phyloP scores from a whole-genome alignment of 2,113 vertebrate species.

The Paradoxurus hermaphroditus region DNA sequence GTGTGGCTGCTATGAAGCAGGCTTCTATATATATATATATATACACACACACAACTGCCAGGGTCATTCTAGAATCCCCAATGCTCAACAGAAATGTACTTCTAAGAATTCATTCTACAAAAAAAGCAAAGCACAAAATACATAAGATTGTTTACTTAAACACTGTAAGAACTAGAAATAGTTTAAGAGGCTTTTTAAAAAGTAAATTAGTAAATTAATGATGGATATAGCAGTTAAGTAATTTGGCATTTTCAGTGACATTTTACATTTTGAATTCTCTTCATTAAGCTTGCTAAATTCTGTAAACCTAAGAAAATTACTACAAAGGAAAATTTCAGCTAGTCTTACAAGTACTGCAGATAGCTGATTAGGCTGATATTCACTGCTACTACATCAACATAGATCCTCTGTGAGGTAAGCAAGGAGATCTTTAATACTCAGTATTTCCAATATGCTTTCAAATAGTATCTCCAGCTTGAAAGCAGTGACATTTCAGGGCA shows the following conservation, averaged over 20 bases:
- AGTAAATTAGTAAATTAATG: neutral
- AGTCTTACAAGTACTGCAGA: neutral
- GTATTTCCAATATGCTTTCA: neutral
- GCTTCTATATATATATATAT: too few species aligned
- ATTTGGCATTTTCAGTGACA: neutral
- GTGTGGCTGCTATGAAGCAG: neutral
- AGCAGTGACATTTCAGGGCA: neutral
- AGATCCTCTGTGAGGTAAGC: neutral
- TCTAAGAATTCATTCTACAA: constrained; percentile 1
- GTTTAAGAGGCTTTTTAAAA: neutral
- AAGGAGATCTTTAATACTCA: constrained; percentile 11
- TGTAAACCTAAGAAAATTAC: neutral
- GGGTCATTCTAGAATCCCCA: neutral
- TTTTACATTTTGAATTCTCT: neutral
- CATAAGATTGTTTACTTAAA: neutral
- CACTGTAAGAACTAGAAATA: constrained; percentile 4
- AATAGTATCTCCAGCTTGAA: neutral
- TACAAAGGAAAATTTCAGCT: constrained; percentile 4
- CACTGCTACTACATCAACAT: neutral
- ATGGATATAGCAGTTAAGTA: neutral
- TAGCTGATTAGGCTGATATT: neutral
- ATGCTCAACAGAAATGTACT: neutral
- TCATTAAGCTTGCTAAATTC: neutral
- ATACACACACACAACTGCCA: neutral
- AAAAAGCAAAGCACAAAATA: neutral